Evolutionary conservation across 2,113 vertebrate species (phyloP), one percentile per base, ranked within the genome.

Genomic region (Labrus mixtus): DNA sequence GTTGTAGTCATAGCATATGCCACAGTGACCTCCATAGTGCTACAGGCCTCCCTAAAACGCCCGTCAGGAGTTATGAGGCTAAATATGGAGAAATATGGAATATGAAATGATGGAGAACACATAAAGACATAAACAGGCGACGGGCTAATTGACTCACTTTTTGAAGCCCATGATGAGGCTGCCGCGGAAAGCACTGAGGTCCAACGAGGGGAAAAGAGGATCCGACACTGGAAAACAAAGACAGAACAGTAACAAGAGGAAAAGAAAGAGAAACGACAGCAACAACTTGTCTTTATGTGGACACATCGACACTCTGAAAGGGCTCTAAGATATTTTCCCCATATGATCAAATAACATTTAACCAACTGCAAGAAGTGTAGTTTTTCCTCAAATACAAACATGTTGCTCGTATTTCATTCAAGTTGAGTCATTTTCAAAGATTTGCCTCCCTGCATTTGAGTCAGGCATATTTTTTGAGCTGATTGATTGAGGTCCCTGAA

Each of bases 131-230:
- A 67, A 75, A 84, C 0, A 75, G 36, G 57, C 0, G 6, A 29
- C 2, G 8, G 45, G 74, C 93, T 95, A 93, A 97, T 95, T 89
- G 36, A 93, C 96, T 96, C 94, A 99, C 98, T 90, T 95, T 92
- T 19, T 96, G 90, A 99, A 97, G 83, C 91, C 95, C 8, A 0
- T 0, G 87, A 93, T 61, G 37, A 99, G 93, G 76, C 87, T 89
- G 78, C 15, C 23, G 78, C 91, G 95, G 79, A 97, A 94, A 6
- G 33, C 29, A 51, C 7, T 48, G 5, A 82, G 19, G 16, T 96
- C 93, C 70, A 95, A 0, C 5, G 81, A 10, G 17, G 93, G 93
- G 41, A 84, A 90, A 43, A 90, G 88, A 25, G 92, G 69, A 64
- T 95, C 95, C 0, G 95, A 95, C 85, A 99, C 98, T 99, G 91